These are phyloP conservation scores for Bergia sp. DNA, from an alignment of 92 coral and sea anemone species.

Conservation along the genomic window DNA sequence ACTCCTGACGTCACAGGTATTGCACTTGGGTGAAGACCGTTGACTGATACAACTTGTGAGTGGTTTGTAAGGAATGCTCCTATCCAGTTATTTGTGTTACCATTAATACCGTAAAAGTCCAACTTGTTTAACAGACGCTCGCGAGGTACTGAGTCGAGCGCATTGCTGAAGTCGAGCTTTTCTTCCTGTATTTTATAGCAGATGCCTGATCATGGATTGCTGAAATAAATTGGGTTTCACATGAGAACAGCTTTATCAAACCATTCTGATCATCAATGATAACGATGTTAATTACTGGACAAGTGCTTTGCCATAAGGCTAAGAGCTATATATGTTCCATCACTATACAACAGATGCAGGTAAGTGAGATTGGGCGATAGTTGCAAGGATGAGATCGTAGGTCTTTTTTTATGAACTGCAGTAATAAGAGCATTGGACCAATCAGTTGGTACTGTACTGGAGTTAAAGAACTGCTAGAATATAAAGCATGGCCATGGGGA, in stretches of 20 bases:
- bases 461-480: background rate
- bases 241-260: slow-evolving; percentile 27
- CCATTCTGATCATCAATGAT: slow-evolving; percentile 45
- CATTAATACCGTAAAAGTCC: slow-evolving; percentile 49
- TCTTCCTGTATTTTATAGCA: slow-evolving; percentile 31
- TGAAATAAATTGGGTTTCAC: slow-evolving; percentile 45
- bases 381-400: background rate
- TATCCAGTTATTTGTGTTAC: slow-evolving; percentile 50
- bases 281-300: background rate
- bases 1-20: too few species aligned
- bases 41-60: slow-evolving; percentile 29
- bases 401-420: background rate
- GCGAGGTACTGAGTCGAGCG: slow-evolving; percentile 72
- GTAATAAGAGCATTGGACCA: background rate
- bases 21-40: background rate
- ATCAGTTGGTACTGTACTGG: background rate
- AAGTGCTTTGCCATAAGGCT: background rate
- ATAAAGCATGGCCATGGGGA: background rate
- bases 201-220: slow-evolving; percentile 67
- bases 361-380: background rate
- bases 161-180: slow-evolving; percentile 66
- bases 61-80: slow-evolving; percentile 46
- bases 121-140: slow-evolving; percentile 46
- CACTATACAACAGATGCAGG: too few species aligned
- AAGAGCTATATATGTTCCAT: background rate